Percentiles rank a stretch among this genome's conserved stretches.
Conservation (phyloP, 2,797 vertebrate species). For the Phaenicophaeus curvirostris region DNA sequence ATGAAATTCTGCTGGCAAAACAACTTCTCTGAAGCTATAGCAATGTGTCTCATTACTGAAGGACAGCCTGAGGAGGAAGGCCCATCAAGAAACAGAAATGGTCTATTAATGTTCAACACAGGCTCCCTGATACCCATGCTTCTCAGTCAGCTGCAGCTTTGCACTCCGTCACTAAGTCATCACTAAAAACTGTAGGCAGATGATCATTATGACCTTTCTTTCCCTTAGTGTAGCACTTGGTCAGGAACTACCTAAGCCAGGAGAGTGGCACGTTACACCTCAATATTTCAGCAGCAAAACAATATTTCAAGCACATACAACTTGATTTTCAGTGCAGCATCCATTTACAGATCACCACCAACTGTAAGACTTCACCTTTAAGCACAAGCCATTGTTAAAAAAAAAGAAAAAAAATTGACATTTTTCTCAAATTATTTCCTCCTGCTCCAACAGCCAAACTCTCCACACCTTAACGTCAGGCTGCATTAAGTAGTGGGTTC, state of each 20-base stretch:
- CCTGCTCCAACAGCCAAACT: neutral
- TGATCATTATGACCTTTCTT: neutral
- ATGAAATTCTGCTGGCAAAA: neutral
- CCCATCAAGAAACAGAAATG: neutral
- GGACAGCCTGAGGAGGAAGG: neutral
- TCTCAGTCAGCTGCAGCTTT: neutral
- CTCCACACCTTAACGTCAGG: neutral
- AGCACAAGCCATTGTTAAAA: neutral
- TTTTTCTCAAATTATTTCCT: neutral
- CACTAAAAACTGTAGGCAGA: neutral
- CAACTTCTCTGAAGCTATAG: neutral
- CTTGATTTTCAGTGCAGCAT: neutral
- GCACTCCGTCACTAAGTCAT: neutral
- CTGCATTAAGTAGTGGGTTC: neutral
- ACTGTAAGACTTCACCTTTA: neutral
- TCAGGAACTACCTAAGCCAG: neutral
- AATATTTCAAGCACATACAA: neutral
- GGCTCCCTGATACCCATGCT: fast-evolving
- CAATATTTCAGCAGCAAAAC: neutral
- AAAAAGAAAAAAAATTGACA: neutral
- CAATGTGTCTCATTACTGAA: neutral
- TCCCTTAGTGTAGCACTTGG: neutral
- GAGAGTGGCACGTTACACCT: neutral
- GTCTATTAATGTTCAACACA: neutral
- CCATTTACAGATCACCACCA: neutral